Conservation (phyloP, 2,113 vertebrate species). For the Zapus hudsonius region DNA sequence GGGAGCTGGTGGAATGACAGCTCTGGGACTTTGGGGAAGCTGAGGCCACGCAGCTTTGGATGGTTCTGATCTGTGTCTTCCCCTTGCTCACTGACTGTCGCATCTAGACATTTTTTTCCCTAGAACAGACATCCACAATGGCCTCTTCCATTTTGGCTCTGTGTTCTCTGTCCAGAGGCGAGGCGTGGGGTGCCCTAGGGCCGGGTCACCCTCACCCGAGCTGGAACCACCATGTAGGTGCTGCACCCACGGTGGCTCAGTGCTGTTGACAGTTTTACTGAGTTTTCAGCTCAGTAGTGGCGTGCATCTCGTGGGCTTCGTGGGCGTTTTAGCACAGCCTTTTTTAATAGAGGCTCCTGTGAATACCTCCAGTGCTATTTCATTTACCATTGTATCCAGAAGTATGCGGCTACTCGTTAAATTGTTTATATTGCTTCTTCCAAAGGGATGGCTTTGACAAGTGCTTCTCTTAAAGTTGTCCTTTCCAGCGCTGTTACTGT, state of each 20-base stretch:
- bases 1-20: not conserved
- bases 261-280: constrained; percentile 33
- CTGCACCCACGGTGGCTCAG: not conserved
- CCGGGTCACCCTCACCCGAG: not conserved
- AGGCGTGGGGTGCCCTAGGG: not conserved
- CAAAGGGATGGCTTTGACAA: constrained; percentile 44
- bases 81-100: not conserved
- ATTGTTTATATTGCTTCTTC: constrained; percentile 51
- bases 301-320: not conserved
- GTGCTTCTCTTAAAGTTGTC: constrained; percentile 52
- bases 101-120: not conserved
- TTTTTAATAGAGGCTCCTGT: constrained; percentile 3
- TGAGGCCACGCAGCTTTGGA: not conserved
- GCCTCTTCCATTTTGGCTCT: constrained; percentile 1
- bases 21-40: not conserved
- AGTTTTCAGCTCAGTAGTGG: not conserved
- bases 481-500: constrained; percentile 25
- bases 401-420: constrained; percentile 25
- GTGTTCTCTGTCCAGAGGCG: not conserved
- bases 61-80: not conserved
- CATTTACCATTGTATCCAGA: constrained; percentile 24
- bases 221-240: not conserved
- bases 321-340: not conserved
- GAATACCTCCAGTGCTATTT: constrained; percentile 44
- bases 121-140: not conserved